Evolutionary conservation across 2,888 invertebrate species (phyloP).

Genomic region (Sipha maydis): DNA sequence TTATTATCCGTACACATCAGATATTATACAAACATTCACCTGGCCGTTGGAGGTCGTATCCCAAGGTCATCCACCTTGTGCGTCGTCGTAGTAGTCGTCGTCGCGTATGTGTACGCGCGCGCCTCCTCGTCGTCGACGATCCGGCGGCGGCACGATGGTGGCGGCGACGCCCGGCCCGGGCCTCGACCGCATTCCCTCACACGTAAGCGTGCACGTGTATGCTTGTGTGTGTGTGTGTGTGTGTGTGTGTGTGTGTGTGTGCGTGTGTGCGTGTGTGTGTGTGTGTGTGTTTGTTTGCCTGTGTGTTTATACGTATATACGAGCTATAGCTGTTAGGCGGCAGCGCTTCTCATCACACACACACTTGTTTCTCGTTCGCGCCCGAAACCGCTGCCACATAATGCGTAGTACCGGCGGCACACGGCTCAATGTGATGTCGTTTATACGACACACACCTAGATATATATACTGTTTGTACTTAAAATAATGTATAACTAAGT

Average conservation of each 20-base stretch:
- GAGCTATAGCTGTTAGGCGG: background rate
- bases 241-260: no score
- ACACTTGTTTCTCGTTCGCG: conserved; percentile 12
- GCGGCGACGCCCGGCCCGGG: conserved; percentile 48
- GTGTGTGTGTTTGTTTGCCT: background rate
- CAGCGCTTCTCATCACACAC: background rate
- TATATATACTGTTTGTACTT: no score
- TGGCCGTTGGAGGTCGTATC: conserved; percentile 57
- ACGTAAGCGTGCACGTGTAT: background rate
- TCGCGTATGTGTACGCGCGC: background rate
- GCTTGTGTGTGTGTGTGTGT: background rate
- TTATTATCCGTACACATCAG: background rate
- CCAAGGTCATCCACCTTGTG: conserved; percentile 60
- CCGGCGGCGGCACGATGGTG: background rate
- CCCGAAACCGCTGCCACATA: background rate
- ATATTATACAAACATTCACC: conserved; percentile 57
- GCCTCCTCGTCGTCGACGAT: conserved; percentile 9
- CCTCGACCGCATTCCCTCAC: conserved; percentile 59
- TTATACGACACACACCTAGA: no score
- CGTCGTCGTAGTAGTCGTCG: background rate
- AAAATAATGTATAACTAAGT: no score
- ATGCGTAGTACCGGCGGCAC: conserved; percentile 9
- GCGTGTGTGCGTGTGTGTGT: background rate
- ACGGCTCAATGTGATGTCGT: background rate
- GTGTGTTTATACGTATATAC: background rate